Conservation (phyloP, 2,113 vertebrate species). For the Heptranchias perlo region DNA sequence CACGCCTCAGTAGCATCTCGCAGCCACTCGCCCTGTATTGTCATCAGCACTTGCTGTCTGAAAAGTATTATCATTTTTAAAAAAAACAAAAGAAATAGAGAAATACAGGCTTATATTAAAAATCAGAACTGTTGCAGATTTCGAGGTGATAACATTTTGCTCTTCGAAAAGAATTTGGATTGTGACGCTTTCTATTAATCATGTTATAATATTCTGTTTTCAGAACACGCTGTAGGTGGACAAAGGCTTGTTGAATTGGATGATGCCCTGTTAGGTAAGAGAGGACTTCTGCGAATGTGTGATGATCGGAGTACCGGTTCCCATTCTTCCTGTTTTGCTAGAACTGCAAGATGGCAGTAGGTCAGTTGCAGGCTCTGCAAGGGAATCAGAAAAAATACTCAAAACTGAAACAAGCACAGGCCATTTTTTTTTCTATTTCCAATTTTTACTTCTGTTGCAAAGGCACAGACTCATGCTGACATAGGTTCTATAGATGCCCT, state of each 20-base stretch:
- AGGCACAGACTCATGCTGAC: neutral
- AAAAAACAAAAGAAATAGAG: neutral
- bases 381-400: neutral
- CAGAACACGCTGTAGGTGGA: conserved; percentile 44
- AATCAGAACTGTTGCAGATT: no score
- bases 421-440: neutral
- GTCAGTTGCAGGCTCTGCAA: neutral
- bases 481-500: neutral
- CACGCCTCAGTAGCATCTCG: neutral
- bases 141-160: neutral
- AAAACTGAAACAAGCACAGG: neutral
- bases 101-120: neutral
- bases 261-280: conserved; percentile 44
- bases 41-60: neutral
- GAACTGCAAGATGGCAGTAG: neutral
- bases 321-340: neutral
- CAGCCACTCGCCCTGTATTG: neutral
- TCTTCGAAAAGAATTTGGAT: neutral
- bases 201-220: conserved; percentile 27
- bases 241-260: conserved; percentile 43
- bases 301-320: neutral
- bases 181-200: neutral
- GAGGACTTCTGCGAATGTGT: neutral
- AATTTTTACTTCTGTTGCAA: neutral
- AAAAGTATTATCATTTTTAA: neutral